A percentile compares a stretch with the other conserved stretches of the same genome.
phyloP scores from a whole-genome alignment of 2,113 vertebrate species.

The Sakesphorus luctuosus region DNA sequence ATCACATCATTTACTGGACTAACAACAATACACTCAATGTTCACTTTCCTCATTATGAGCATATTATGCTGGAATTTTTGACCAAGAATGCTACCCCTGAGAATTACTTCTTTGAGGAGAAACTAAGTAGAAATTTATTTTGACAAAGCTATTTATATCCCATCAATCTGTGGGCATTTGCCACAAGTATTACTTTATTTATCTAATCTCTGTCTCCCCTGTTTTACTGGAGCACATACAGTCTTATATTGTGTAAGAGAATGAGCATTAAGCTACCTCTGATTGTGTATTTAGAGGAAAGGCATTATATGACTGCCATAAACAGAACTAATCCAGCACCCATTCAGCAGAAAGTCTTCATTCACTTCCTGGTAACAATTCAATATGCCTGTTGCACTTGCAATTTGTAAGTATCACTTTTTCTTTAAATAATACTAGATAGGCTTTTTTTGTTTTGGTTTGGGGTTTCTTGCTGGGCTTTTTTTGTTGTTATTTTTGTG shows the following conservation, averaged over 20 bases:
- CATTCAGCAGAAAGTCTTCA: not conserved
- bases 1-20: not conserved
- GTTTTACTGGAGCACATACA: not conserved
- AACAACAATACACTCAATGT: not conserved
- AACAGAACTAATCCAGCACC: not conserved
- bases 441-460: not conserved
- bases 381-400: not conserved
- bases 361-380: not conserved
- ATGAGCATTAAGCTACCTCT: not conserved
- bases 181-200: not conserved
- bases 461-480: not conserved
- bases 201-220: not conserved
- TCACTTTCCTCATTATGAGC: not conserved
- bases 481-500: not conserved
- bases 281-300: not conserved
- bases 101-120: not conserved
- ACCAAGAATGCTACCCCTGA: not conserved
- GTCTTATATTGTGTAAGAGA: not conserved
- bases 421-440: not conserved
- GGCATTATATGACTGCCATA: not conserved
- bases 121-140: not conserved
- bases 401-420: not conserved
- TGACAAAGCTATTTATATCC: not conserved
- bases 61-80: conserved; percentile 8
- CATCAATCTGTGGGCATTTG: not conserved